Percentiles rank a stretch among this genome's conserved stretches.
Conservation (phyloP, 2,113 vertebrate species). For the Peromyscus polionotus region DNA sequence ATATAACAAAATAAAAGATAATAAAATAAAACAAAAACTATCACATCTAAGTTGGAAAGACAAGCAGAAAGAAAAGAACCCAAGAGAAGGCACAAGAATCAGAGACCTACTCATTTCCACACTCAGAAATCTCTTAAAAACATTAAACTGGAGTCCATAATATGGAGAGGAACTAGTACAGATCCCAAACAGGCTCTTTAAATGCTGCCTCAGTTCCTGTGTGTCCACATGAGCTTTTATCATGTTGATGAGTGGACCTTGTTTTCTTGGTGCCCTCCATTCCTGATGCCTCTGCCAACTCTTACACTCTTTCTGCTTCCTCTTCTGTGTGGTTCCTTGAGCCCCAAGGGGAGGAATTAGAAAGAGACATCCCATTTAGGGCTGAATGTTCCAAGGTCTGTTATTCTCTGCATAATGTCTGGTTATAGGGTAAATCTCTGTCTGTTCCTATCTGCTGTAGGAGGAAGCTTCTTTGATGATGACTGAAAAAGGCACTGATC, state of each 20-base stretch:
- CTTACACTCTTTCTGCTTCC: background rate
- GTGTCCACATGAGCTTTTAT: background rate
- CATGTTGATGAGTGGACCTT: background rate
- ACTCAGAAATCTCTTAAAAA: background rate
- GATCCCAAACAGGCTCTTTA: background rate
- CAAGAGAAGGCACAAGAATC: background rate
- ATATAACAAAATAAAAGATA: background rate
- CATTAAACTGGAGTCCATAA: background rate
- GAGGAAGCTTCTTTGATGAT: background rate
- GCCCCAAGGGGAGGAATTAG: background rate
- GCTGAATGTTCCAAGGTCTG: background rate
- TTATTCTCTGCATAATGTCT: background rate
- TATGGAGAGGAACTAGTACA: background rate
- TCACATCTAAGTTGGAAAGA: background rate
- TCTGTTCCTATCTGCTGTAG: background rate
- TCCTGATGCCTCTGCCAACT: background rate
- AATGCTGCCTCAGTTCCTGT: background rate
- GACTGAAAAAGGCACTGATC: background rate
- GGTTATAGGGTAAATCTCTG: background rate
- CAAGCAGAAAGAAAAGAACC: background rate
- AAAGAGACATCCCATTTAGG: background rate
- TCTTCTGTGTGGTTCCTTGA: background rate
- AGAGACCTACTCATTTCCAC: background rate
- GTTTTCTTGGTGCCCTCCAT: background rate
- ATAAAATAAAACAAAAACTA: background rate